Percentiles rank a stretch among this genome's conserved stretches.
Conservation (phyloP, 1,140 invertebrate species). For the Penaeus chinensis region DNA sequence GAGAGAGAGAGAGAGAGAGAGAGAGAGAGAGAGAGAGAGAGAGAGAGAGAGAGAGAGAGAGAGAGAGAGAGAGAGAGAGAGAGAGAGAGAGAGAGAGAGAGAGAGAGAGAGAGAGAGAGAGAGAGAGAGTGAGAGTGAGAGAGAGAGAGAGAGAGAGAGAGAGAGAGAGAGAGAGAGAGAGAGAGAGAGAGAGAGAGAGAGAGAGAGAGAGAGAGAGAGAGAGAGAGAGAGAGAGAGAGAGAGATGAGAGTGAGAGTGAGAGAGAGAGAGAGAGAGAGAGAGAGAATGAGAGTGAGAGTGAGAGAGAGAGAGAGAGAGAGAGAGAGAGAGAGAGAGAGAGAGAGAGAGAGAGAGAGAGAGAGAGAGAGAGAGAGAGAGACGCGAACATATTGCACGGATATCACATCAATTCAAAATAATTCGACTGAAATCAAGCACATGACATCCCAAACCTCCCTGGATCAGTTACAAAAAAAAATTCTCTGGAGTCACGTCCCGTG, state of each 20-base stretch:
- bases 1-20: too few species aligned
- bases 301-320: neutral
- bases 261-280: neutral
- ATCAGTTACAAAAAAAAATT: too few species aligned
- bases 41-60: constrained; percentile 21
- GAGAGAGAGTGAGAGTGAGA: neutral
- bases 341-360: neutral
- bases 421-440: too few species aligned
- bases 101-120: neutral
- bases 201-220: constrained; percentile 18
- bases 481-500: too few species aligned
- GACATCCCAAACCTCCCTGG: too few species aligned
- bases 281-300: neutral
- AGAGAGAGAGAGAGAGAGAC: neutral
- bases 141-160: neutral
- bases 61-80: neutral
- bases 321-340: neutral
- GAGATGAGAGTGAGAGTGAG: neutral
- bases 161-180: neutral
- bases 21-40: neutral
- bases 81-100: neutral
- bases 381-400: too few species aligned
- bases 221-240: constrained; percentile 26
- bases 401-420: too few species aligned
- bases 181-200: neutral